Percentiles rank a stretch among this genome's conserved stretches.
These are phyloP conservation scores for Zosterops borbonicus DNA, from an alignment of 2,113 vertebrate genomes.

Conservation along the genomic window DNA sequence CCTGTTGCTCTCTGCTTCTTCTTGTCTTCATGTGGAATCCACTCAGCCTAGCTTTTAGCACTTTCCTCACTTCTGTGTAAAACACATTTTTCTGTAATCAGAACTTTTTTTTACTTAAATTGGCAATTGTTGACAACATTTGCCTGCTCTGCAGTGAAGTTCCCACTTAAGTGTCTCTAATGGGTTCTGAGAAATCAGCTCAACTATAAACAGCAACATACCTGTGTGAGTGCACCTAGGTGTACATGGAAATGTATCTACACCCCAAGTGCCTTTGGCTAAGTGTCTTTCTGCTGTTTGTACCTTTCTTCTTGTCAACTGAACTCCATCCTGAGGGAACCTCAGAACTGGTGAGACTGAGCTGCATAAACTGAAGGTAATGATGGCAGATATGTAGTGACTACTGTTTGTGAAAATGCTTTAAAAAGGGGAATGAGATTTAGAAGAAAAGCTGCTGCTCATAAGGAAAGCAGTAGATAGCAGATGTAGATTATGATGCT, in stretches of 20 bases:
- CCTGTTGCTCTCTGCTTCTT: accelerated
- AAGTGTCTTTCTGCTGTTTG: background rate
- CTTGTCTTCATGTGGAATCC: background rate
- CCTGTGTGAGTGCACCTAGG: background rate
- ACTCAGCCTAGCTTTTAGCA: background rate
- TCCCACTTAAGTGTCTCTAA: background rate
- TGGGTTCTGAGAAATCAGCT: background rate
- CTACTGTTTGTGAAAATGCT: background rate
- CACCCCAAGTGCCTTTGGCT: background rate
- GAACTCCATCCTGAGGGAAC: background rate
- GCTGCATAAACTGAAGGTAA: background rate
- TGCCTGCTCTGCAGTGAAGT: background rate
- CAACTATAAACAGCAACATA: background rate
- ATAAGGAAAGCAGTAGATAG: background rate
- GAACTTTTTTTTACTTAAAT: background rate
- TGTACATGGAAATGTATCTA: background rate
- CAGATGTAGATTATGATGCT: background rate
- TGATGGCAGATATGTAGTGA: accelerated
- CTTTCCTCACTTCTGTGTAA: background rate
- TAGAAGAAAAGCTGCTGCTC: background rate
- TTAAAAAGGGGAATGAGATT: background rate
- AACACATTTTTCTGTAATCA: background rate
- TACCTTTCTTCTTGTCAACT: background rate
- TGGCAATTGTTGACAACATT: background rate
- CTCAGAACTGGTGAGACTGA: background rate